Evolutionary conservation across 2,797 vertebrate species (phyloP), one percentile per base, ranked within the genome.

Genomic region (Chiloscyllium punctatum): DNA sequence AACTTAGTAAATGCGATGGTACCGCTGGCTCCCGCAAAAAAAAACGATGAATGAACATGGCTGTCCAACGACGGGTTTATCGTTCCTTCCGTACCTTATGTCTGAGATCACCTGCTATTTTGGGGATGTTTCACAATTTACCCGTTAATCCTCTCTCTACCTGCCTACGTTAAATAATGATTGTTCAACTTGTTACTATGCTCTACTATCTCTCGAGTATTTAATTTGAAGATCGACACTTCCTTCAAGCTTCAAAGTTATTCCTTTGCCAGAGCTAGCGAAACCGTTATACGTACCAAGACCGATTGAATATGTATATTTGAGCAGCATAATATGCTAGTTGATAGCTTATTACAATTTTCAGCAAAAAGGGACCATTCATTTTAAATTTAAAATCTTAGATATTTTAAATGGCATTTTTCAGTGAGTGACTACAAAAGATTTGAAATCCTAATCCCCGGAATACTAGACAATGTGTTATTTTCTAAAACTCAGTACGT

Each of bases 31-130:
- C 90, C 66, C n/a, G 90, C 90, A 92, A 92, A 42, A 92, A 92
- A 90, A 92, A 92, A 92, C 90, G 90, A 92, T 92, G 90, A 92
- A 69, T 92, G 90, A 69, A 92, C 62, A 92, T 92, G 90, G 90
- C 90, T 92, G 90, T 92, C 62, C n/a, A 68, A 69, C 21, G n/a
- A 42, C n/a, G 53, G 62, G 51, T 62, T 57, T 62, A 62, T 33
- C 86, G 53, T 90, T 62, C 53, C 62, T 90, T 90, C 27, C 87
- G 13, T 53, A 33, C 27, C 11, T 90, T 66, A 18, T 66, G 57
- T 90, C 6, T n/a, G 33, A 90, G 33, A 90, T 90, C 57, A 90
- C 57, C 57, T 90, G 87, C 30, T n/a, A 66, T 62, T n/a, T 90
- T n/a, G 33, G 33, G 66, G 66, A 42, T 68, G 33, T n/a, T 92